These are phyloP conservation scores for Drosophila bocki DNA, from an alignment of 1,140 invertebrate species.

Conservation along the genomic window DNA sequence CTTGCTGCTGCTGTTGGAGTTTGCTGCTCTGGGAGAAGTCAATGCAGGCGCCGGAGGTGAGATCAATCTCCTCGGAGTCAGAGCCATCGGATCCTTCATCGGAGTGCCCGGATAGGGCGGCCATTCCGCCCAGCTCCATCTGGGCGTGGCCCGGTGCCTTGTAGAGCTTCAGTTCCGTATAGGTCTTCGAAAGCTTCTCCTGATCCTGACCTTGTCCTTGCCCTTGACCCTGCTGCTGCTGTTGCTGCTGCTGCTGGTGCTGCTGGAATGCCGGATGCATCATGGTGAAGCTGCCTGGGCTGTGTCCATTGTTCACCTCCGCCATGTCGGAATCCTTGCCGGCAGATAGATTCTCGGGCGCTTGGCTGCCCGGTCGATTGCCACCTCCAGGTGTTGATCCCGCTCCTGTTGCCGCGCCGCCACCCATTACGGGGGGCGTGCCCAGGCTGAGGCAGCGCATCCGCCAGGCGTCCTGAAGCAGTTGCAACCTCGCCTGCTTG, in stretches of 20 bases:
- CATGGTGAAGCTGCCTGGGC: conserved; percentile 73
- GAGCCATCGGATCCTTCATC: conserved; percentile 79
- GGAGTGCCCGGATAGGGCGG: conserved; percentile 55
- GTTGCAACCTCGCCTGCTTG: conserved; percentile 93
- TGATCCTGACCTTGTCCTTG: conserved; percentile 44
- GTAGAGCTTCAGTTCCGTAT: conserved; percentile 84
- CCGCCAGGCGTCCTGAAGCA: conserved; percentile 95
- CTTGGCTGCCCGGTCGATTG: conserved; percentile 48
- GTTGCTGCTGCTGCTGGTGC: conserved; percentile 60
- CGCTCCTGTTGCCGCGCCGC: conserved; percentile 15
- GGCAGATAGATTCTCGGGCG: conserved; percentile 69
- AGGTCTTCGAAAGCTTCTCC: conserved; percentile 75
- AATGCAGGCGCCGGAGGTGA: conserved; percentile 83
- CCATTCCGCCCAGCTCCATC: conserved; percentile 58
- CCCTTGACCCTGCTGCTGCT: conserved; percentile 40
- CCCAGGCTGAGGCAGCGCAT: conserved; percentile 93
- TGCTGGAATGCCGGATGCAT: conserved; percentile 84
- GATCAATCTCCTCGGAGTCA: conserved; percentile 84
- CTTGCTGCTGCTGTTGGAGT: conserved; percentile 64
- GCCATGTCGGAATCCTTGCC: conserved; percentile 51
- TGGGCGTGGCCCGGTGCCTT: conserved; percentile 62
- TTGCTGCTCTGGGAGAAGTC: conserved; percentile 84
- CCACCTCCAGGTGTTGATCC: conserved; percentile 19
- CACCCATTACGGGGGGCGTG: conserved; percentile 87
- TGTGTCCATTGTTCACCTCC: conserved; percentile 30